Evolutionary conservation across 2,888 invertebrate genomes (phyloP).

Genomic region (Yponomeuta cagnagella): DNA sequence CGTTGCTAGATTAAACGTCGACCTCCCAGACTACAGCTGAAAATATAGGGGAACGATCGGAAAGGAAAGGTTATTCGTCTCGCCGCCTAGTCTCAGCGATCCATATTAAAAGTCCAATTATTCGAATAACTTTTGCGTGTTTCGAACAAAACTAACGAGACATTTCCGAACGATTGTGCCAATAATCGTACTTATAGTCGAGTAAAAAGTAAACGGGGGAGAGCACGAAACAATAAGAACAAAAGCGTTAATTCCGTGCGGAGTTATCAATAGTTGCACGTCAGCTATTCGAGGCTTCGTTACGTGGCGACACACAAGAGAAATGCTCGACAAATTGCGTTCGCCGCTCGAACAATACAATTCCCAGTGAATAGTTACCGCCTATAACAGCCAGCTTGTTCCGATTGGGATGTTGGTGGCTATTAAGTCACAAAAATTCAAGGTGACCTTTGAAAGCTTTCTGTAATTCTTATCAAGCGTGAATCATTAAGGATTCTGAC

Average conservation of each 20-base stretch:
- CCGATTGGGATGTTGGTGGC: background rate
- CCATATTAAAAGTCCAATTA: background rate
- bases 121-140: slow-evolving; percentile 30
- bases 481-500: slow-evolving; percentile 6
- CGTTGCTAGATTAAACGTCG: slow-evolving; percentile 47
- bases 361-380: slow-evolving; percentile 46
- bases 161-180: slow-evolving; percentile 33
- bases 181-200: slow-evolving; percentile 29
- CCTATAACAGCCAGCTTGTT: background rate
- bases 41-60: slow-evolving; percentile 12
- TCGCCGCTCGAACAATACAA: slow-evolving; percentile 38
- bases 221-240: slow-evolving; percentile 37
- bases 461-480: slow-evolving; percentile 1
- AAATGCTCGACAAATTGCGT: slow-evolving; percentile 65
- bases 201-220: slow-evolving; percentile 16
- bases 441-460: background rate
- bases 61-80: background rate
- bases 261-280: slow-evolving; percentile 56
- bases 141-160: slow-evolving; percentile 45
- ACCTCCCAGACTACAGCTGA: slow-evolving; percentile 36
- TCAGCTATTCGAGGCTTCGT: slow-evolving; percentile 59
- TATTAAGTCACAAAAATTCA: background rate
- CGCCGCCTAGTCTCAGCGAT: slow-evolving; percentile 9
- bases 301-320: slow-evolving; percentile 47
- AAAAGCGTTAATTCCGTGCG: slow-evolving; percentile 55